Conservation (phyloP, 2,888 invertebrate genomes). For the Polymixis lichenea region DNA sequence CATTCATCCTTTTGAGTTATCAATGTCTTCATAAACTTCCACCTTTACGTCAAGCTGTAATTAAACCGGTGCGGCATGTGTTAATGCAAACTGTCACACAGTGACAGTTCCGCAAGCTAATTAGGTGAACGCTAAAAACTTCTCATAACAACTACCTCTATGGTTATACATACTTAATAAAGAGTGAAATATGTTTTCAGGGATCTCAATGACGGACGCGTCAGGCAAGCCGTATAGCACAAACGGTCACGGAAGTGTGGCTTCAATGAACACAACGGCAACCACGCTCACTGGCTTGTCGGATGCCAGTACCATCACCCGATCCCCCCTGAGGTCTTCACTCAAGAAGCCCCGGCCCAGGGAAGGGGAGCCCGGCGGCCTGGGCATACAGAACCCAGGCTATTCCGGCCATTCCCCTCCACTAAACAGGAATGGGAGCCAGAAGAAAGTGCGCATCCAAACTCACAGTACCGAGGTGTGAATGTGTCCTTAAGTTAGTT, state of each 20-base stretch:
- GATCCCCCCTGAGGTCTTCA: constrained; percentile 92
- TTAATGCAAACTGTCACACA: background rate
- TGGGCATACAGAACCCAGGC: constrained; percentile 96
- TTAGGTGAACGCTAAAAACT: constrained; percentile 1
- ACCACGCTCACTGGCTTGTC: constrained; percentile 90
- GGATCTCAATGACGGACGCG: constrained; percentile 96
- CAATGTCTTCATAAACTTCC: too few species aligned
- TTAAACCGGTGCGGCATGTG: too few species aligned
- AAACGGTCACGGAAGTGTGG: constrained; percentile 92
- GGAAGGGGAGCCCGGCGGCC: constrained; percentile 86
- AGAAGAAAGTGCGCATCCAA: constrained; percentile 97
- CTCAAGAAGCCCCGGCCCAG: constrained; percentile 94
- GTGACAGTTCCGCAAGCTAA: too few species aligned
- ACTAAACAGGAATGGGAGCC: constrained; percentile 95
- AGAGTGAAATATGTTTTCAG: constrained; percentile 68
- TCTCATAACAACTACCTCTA: background rate
- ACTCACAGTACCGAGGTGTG: constrained; percentile 97
- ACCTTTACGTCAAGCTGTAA: too few species aligned
- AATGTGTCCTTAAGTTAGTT: constrained; percentile 44
- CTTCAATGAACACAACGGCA: constrained; percentile 93
- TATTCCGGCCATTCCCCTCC: constrained; percentile 96
- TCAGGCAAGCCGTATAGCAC: constrained; percentile 95
- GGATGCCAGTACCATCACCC: constrained; percentile 66
- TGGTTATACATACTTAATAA: background rate
- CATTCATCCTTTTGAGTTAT: too few species aligned